Evolutionary conservation across 2,888 invertebrate genomes (phyloP), one percentile per base, ranked within the genome.

Genomic region (Electrophaes corylata): DNA sequence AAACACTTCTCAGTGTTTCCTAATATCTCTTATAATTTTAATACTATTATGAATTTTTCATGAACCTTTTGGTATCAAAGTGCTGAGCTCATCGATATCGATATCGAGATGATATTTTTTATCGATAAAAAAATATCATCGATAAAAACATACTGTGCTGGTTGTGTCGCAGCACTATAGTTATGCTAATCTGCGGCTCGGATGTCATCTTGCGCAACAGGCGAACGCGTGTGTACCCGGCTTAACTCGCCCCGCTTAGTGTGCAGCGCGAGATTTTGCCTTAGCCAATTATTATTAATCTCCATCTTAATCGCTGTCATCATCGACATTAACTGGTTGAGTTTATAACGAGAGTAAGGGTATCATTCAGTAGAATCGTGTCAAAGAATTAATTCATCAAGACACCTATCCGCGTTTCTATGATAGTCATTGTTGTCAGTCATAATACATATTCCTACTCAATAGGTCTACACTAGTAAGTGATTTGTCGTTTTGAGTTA

Each of bases 181-280:
- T 79, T 83, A 89, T 88, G 88, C 83, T 90, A 89, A 90, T 89
- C 86, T 83, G 80, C 75, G 75, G 82, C 83, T 86, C 81, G 82
- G 85, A 86, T 88, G 86, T 86, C 86, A 84, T 87, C 88, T 90
- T 90, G 86, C 89, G 90, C 88, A 91, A 90, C 89, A 88, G 84
- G 87, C 88, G 81, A 79, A 78, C 79, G 79, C 79, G 81, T 86
- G 80, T 83, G 76, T 72, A 78, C 80, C 78, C 75, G 81, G 85
- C 85, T 86, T 85, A 84, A 81, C 83, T 80, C 74, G 64, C 71
- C 74, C 69, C 79, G 14, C 43, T 78, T 81, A 74, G 82, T 80
- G 79, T 73, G 74, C 74, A 81, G 76, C 80, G 79, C 65, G 74
- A 79, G 73, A 75, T 77, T 76, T 71, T 74, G 75, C 72, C 69